phyloP scores from a whole-genome alignment of 2,797 vertebrate species.

The Platalea minor region DNA sequence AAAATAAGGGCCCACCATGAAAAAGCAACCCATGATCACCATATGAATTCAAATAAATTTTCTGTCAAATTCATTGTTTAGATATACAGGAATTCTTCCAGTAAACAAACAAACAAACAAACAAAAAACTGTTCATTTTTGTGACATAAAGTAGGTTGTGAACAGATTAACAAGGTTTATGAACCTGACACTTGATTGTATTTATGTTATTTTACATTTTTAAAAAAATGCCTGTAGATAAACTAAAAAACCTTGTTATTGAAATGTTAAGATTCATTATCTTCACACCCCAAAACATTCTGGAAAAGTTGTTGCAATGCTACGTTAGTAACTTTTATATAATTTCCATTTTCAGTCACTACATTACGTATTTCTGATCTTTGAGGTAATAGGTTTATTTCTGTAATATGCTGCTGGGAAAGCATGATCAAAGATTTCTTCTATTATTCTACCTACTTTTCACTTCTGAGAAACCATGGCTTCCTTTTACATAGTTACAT shows the following conservation, averaged over 20 bases:
- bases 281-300: not conserved
- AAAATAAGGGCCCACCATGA: not conserved
- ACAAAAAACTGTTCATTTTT: not conserved
- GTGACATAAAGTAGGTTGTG: not conserved
- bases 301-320: not conserved
- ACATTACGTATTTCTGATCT: not conserved
- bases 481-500: not conserved
- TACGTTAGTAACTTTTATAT: not conserved
- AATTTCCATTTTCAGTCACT: not conserved
- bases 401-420: not conserved
- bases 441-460: not conserved
- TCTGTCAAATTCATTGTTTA: not conserved
- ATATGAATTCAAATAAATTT: not conserved
- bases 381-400: not conserved
- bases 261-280: not conserved
- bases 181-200: not conserved
- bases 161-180: not conserved
- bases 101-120: no score
- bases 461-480: not conserved
- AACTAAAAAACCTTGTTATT: not conserved
- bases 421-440: not conserved
- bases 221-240: not conserved
- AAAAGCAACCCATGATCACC: not conserved
- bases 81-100: not conserved
- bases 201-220: not conserved